Evolutionary conservation across 2,113 vertebrate species (phyloP).

Genomic region (Nothocercus julius): DNA sequence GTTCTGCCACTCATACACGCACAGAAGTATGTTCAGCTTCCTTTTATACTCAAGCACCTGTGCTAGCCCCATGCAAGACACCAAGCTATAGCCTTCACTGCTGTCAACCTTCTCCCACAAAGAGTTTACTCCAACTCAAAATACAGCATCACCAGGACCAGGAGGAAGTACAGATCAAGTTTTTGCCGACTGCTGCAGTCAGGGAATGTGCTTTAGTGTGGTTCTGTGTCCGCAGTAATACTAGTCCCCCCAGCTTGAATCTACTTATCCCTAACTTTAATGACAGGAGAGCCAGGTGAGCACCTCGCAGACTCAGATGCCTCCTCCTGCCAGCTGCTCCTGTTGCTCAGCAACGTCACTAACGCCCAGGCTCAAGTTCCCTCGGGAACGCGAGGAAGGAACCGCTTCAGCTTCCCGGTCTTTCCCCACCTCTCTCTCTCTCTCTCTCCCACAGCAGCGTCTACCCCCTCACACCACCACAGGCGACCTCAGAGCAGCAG

Average conservation of each 20-base stretch:
- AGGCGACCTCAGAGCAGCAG: neutral
- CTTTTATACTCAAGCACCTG: neutral
- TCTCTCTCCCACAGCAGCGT: too few relatives aligned
- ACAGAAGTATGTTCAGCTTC: neutral
- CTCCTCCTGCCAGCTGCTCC: neutral
- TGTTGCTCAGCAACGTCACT: constrained; percentile 18
- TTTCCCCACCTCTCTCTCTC: neutral
- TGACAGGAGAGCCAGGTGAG: constrained; percentile 10
- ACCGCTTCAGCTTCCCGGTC: neutral
- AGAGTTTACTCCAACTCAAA: neutral
- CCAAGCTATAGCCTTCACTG: neutral
- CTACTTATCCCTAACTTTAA: neutral
- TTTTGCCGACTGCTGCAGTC: neutral
- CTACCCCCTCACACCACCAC: neutral
- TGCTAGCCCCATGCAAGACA: neutral
- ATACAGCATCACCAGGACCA: neutral
- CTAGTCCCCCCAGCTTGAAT: neutral
- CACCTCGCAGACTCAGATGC: neutral
- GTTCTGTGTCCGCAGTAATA: neutral
- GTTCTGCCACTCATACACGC: neutral
- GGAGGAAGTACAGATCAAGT: neutral
- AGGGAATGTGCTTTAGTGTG: neutral
- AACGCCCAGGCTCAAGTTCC: neutral
- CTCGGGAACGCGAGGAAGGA: neutral
- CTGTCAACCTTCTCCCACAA: neutral